Evolutionary conservation across 1,140 invertebrate species (phyloP).

Genomic region (Liolophura sinensis): DNA sequence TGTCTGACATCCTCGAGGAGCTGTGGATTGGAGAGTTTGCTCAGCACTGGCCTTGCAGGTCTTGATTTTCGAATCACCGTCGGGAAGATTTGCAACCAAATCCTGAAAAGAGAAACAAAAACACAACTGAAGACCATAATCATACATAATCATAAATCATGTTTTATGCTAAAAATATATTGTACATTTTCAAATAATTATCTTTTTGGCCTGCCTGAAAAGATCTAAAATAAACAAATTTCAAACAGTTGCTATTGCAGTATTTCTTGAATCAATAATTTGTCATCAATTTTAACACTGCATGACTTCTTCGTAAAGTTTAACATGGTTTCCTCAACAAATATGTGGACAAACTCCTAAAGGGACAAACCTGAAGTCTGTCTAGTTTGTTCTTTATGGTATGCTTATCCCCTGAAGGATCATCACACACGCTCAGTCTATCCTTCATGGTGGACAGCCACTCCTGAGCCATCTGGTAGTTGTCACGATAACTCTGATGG

Average conservation of each 20-base stretch:
- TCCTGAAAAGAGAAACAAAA: slow-evolving; percentile 59
- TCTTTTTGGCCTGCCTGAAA: too few relatives aligned
- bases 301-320: too few relatives aligned
- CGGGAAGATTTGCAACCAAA: slow-evolving; percentile 83
- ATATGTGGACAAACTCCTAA: neutral
- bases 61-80: slow-evolving; percentile 84
- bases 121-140: too few relatives aligned
- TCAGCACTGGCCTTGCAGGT: slow-evolving; percentile 65
- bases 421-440: slow-evolving; percentile 84
- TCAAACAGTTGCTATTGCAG: too few relatives aligned
- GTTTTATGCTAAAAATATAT: too few relatives aligned
- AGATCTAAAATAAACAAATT: too few relatives aligned
- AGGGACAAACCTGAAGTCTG: slow-evolving; percentile 69
- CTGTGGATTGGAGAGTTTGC: slow-evolving; percentile 75
- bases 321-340: too few relatives aligned
- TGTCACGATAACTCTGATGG: slow-evolving; percentile 66
- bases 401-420: slow-evolving; percentile 83
- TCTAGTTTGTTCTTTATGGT: slow-evolving; percentile 88
- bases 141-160: too few relatives aligned
- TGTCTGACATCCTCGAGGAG: slow-evolving; percentile 79
- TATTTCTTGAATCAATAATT: too few relatives aligned
- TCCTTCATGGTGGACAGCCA: slow-evolving; percentile 80
- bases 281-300: too few relatives aligned
- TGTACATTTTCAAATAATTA: too few relatives aligned
- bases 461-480: slow-evolving; percentile 43